phyloP scores from a whole-genome alignment of 2,888 invertebrate genomes.

The Orchesellides sinensis region DNA sequence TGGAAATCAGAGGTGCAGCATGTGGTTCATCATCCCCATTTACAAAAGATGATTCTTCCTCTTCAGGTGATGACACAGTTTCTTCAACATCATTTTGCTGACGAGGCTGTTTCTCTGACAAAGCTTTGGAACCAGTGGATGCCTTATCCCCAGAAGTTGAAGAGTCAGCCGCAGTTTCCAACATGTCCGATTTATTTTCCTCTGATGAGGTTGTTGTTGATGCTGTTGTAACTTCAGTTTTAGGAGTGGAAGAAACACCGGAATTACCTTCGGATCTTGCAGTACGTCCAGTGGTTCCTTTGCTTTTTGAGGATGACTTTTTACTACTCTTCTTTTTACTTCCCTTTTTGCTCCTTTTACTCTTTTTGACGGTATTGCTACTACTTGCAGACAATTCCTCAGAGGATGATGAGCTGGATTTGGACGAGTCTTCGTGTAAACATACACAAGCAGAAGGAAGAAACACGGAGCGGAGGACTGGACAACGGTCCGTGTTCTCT shows the following conservation, averaged over 20 bases:
- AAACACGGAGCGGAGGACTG: conserved; percentile 73
- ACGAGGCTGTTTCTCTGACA: not conserved
- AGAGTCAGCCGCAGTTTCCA: conserved; percentile 57
- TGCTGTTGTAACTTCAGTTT: too few species aligned
- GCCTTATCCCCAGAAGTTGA: conserved; percentile 33
- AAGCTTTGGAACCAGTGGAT: conserved; percentile 4
- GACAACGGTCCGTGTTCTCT: conserved; percentile 71
- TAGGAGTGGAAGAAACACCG: too few species aligned
- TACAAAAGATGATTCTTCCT: not conserved
- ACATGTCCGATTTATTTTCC: conserved; percentile 49
- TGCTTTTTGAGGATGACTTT: conserved; percentile 31
- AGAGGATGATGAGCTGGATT: conserved; percentile 34
- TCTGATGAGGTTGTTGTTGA: conserved; percentile 43
- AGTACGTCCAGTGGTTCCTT: conserved; percentile 18
- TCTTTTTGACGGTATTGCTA: conserved; percentile 29
- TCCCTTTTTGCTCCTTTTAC: conserved; percentile 34
- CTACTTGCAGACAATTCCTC: conserved; percentile 42
- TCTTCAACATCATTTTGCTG: not conserved
- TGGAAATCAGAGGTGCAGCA: conserved; percentile 20
- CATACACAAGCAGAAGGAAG: conserved; percentile 74
- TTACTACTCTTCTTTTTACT: conserved; percentile 33
- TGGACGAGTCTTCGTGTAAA: conserved; percentile 56
- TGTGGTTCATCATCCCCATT: conserved; percentile 25
- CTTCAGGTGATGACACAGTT: conserved; percentile 10
- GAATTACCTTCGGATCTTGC: conserved; percentile 19